Conservation (phyloP, 2,888 invertebrate genomes). For the Sinelater perroti region DNA sequence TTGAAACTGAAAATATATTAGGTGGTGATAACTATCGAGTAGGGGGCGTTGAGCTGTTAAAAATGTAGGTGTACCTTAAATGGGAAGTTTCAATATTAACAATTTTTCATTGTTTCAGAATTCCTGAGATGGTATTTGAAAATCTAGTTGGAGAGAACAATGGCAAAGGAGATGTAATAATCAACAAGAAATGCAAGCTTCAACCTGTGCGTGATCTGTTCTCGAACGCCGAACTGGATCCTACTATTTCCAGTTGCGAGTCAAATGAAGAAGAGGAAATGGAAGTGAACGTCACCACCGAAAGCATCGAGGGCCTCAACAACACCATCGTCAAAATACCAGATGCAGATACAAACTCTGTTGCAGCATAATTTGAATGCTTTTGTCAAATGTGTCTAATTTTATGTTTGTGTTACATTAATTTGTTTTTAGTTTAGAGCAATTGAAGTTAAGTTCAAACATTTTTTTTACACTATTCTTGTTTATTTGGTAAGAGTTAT, state of each 20-base stretch:
- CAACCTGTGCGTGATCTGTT: conserved; percentile 54
- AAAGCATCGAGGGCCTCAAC: conserved; percentile 14
- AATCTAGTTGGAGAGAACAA: conserved; percentile 49
- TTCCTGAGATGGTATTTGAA: conserved; percentile 50
- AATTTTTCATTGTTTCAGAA: conserved; percentile 42
- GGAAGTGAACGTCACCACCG: conserved; percentile 35
- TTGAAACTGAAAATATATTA: conserved; percentile 60
- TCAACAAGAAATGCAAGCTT: conserved; percentile 50
- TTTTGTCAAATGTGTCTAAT: no score
- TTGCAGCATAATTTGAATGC: neutral
- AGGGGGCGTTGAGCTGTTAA: conserved; percentile 52
- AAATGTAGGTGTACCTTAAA: conserved; percentile 49
- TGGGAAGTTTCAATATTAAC: neutral
- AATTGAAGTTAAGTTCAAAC: no score
- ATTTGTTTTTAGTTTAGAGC: no score
- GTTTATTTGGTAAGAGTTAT: no score
- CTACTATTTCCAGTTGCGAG: conserved; percentile 46
- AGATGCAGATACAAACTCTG: neutral
- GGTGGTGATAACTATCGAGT: conserved; percentile 37
- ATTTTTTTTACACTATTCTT: no score
- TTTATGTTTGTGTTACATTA: no score
- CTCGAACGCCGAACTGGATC: conserved; percentile 50
- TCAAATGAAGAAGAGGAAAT: conserved; percentile 48
- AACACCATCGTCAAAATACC: conserved; percentile 42
- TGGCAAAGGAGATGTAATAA: conserved; percentile 52